Conservation (phyloP, 2,113 vertebrate species). For the Dendropsophus ebraccatus region DNA sequence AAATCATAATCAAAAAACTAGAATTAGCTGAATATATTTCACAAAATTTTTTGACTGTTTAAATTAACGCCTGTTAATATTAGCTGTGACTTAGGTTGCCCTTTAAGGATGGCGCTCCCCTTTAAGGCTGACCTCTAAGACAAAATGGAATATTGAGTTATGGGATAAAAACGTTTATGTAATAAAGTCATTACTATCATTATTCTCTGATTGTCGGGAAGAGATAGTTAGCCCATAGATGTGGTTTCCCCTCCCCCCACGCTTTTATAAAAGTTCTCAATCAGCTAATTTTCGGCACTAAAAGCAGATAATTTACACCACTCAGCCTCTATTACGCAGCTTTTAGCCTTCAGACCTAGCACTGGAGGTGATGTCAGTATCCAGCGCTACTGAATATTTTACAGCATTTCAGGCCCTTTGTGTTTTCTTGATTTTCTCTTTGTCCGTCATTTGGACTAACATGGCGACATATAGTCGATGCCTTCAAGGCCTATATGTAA, state of each 20-base stretch:
- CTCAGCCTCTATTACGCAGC: neutral
- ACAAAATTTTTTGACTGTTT: too few relatives aligned
- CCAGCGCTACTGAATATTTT: neutral
- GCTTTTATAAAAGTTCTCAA: neutral
- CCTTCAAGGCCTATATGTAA: too few relatives aligned
- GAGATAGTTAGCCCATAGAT: neutral
- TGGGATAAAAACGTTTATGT: neutral
- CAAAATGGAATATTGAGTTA: too few relatives aligned
- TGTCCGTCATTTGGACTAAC: neutral
- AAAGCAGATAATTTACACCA: conserved; percentile 20
- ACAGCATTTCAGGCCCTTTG: neutral
- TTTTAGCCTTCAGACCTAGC: neutral
- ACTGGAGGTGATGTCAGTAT: neutral
- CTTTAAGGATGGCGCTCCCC: neutral
- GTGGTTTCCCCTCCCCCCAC: neutral
- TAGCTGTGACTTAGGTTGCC: neutral
- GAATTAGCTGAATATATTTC: too few relatives aligned
- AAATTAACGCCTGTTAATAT: too few relatives aligned
- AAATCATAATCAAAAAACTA: too few relatives aligned
- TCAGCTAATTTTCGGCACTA: neutral
- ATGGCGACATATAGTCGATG: too few relatives aligned
- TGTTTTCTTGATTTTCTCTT: neutral
- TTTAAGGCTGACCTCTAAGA: neutral
- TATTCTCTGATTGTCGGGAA: neutral
- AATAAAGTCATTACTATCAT: neutral